Conservation (phyloP, 2,113 vertebrate genomes). For the Rhinolophus sinicus region DNA sequence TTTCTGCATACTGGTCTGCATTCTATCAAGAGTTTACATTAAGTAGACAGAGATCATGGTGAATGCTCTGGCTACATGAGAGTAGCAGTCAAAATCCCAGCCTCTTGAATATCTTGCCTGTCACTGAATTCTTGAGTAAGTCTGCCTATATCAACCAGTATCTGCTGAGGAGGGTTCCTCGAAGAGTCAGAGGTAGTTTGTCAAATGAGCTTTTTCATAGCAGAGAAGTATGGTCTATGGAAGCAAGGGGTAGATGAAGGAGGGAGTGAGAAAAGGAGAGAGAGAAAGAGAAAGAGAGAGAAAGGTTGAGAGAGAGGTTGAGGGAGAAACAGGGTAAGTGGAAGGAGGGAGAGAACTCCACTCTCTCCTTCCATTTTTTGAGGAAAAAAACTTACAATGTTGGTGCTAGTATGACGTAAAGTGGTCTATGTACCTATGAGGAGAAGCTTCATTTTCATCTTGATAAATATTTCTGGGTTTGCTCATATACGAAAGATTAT, state of each 20-base stretch:
- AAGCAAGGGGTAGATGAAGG: background rate
- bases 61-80: background rate
- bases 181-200: conserved; percentile 12
- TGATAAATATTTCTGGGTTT: conserved; percentile 41
- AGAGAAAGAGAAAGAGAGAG: background rate
- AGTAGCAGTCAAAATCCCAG: background rate
- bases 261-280: background rate
- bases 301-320: background rate
- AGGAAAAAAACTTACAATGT: background rate
- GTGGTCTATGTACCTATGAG: conserved; percentile 3
- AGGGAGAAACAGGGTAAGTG: background rate
- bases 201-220: background rate
- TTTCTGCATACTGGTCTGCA: conserved; percentile 45
- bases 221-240: background rate
- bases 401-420: conserved; percentile 15
- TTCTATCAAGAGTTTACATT: conserved; percentile 34
- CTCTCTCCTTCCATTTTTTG: background rate
- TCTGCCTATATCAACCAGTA: background rate
- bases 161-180: background rate
- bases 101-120: background rate
- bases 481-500: conserved; percentile 13
- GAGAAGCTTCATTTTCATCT: conserved; percentile 38
- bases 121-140: background rate
- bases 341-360: background rate
- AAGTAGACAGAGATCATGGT: background rate